Conservation (phyloP, 2,888 invertebrate genomes). For the Pristionchus mayeri region DNA sequence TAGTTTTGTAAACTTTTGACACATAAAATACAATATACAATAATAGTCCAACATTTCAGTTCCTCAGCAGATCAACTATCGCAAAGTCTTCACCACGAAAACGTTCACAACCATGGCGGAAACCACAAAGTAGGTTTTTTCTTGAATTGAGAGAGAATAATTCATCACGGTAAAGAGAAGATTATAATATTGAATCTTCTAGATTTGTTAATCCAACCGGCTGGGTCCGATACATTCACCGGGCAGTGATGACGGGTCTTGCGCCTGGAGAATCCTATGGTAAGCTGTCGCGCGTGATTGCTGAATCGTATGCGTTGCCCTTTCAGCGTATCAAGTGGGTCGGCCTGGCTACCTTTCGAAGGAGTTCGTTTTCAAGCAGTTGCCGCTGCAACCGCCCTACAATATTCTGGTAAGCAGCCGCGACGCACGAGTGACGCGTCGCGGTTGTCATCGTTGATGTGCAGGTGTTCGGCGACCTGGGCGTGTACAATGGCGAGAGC, state of each 20-base stretch:
- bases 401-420: slow-evolving; percentile 45
- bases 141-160: no score
- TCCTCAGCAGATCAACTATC: slow-evolving; percentile 10
- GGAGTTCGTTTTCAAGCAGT: slow-evolving; percentile 85
- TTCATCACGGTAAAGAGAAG: no score
- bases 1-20: no score
- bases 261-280: slow-evolving; percentile 65
- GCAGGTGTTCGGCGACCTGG: slow-evolving; percentile 93
- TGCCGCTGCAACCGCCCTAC: slow-evolving; percentile 45
- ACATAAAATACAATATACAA: no score
- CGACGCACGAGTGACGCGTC: slow-evolving; percentile 50
- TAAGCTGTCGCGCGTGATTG: no score
- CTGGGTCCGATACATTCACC: slow-evolving; percentile 83
- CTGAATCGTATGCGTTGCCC: no score
- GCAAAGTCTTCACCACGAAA: slow-evolving; percentile 11
- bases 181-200: neutral
- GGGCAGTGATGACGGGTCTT: slow-evolving; percentile 80
- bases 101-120: neutral
- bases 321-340: slow-evolving; percentile 76
- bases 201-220: slow-evolving; percentile 54
- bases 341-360: slow-evolving; percentile 80
- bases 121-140: neutral
- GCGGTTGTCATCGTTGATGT: neutral
- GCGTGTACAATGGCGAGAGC: slow-evolving; percentile 91
- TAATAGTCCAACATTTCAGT: no score